Evolutionary conservation across 2,888 invertebrate species (phyloP).

Genomic region (Chaetoderma sp.): DNA sequence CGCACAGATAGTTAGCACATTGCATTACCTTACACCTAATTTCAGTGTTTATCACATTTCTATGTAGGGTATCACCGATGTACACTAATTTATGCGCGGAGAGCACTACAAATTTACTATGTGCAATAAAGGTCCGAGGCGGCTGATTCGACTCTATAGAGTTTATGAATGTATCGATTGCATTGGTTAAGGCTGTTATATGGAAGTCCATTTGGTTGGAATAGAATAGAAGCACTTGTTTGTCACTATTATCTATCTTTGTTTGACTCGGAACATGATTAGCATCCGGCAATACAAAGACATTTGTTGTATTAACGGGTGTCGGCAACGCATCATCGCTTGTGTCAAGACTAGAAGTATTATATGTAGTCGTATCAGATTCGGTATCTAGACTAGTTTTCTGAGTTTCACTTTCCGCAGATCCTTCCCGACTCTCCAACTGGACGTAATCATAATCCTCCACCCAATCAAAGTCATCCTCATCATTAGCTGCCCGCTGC

Average conservation of each 20-base stretch:
- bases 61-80: constrained; percentile 92
- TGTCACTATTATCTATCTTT: constrained; percentile 78
- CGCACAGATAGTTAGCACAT: constrained; percentile 63
- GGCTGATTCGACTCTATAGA: constrained; percentile 94
- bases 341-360: constrained; percentile 10
- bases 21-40: constrained; percentile 75
- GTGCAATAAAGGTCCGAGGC: constrained; percentile 90
- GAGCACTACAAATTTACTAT: constrained; percentile 93
- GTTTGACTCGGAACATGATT: constrained; percentile 1
- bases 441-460: constrained; percentile 93
- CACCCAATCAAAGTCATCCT: constrained; percentile 74
- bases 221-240: constrained; percentile 87
- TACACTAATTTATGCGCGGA: constrained; percentile 94
- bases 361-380: neutral
- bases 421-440: constrained; percentile 80
- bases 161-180: constrained; percentile 91
- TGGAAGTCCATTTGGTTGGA: constrained; percentile 88
- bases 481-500: constrained; percentile 39
- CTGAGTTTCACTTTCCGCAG: constrained; percentile 56
- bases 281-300: constrained; percentile 5
- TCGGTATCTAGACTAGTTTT: constrained; percentile 18
- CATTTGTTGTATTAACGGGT: constrained; percentile 10
- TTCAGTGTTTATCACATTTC: constrained; percentile 82
- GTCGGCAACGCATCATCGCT: constrained; percentile 22
- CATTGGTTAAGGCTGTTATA: constrained; percentile 82